Percentiles rank a stretch among this genome's conserved stretches.
Evolutionary conservation across 2,113 vertebrate species (phyloP).

Genomic region (Odontesthes bonariensis): DNA sequence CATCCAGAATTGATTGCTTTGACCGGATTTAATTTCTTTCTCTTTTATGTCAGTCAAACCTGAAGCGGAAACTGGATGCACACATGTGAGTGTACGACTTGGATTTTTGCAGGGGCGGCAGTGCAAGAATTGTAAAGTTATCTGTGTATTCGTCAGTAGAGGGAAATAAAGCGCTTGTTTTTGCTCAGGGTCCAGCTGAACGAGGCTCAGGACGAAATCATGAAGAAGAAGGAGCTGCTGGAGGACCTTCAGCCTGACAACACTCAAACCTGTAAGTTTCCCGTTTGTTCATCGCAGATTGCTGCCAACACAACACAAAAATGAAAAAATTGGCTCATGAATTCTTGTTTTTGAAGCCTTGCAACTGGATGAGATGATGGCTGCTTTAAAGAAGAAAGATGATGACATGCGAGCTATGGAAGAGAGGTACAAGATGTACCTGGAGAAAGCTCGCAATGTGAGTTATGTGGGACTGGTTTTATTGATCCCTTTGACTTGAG

Average conservation of each 20-base stretch:
- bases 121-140: neutral
- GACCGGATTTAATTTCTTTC: neutral
- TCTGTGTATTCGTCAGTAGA: constrained; percentile 1
- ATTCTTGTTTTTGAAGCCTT: constrained; percentile 78
- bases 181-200: constrained; percentile 91
- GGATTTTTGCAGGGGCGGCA: neutral
- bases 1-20: neutral
- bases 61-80: constrained; percentile 94
- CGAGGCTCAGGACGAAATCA: constrained; percentile 94
- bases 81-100: constrained; percentile 90
- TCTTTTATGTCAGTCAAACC: constrained; percentile 88
- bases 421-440: constrained; percentile 97
- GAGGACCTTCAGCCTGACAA: constrained; percentile 94
- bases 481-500: neutral
- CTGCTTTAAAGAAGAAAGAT: constrained; percentile 95
- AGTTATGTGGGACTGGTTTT: constrained; percentile 67
- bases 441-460: constrained; percentile 97
- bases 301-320: no score
- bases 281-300: neutral
- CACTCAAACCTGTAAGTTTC: constrained; percentile 82
- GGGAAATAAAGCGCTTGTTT: constrained; percentile 7
- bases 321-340: neutral
- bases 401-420: constrained; percentile 99
- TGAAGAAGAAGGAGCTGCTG: constrained; percentile 96
- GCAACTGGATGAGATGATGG: constrained; percentile 91